phyloP scores from a whole-genome alignment of 2,113 vertebrate genomes.

The Mustelus asterias region DNA sequence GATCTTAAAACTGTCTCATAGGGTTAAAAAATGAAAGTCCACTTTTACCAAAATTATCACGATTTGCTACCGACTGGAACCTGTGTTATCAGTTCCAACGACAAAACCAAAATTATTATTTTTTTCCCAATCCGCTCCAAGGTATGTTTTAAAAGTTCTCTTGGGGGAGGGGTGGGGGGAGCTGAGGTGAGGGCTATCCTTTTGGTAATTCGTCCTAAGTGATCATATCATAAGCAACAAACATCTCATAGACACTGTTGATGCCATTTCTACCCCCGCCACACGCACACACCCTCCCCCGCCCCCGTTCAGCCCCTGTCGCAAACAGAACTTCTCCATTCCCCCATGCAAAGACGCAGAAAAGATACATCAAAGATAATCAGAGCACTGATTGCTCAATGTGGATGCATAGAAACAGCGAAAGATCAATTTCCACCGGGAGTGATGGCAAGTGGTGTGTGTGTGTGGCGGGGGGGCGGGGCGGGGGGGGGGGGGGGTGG shows the following conservation, averaged over 20 bases:
- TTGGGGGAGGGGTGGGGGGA: no score
- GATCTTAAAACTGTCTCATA: slow-evolving; percentile 41
- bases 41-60: slow-evolving; percentile 60
- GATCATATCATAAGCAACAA: neutral
- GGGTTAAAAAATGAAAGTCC: slow-evolving; percentile 46
- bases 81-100: neutral
- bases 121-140: neutral
- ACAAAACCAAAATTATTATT: neutral
- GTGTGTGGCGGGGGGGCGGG: no score
- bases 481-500: no score
- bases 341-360: neutral
- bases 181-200: neutral
- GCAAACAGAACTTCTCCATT: no score
- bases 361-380: neutral
- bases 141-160: neutral
- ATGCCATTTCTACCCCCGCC: neutral
- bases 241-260: neutral
- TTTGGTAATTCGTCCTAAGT: neutral
- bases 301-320: neutral
- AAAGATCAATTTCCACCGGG: neutral
- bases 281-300: neutral
- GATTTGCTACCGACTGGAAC: neutral
- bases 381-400: neutral
- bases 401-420: neutral
- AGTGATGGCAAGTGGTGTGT: no score